Percentiles rank a stretch among this genome's conserved stretches.
phyloP scores from a whole-genome alignment of 1,140 invertebrate species.

The Hycleus cichorii region DNA sequence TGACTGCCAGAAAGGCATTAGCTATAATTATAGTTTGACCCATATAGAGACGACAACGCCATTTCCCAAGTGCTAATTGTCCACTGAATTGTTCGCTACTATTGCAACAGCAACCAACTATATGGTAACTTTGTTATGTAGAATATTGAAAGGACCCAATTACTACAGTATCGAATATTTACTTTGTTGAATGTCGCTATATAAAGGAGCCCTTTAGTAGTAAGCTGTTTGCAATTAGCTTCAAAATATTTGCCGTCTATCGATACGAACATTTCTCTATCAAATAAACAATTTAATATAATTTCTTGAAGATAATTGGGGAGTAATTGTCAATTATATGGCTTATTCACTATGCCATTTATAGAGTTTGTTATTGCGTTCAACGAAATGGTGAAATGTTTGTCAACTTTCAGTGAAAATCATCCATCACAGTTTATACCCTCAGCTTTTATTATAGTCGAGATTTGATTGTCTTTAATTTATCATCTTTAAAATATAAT shows the following conservation, averaged over 20 bases:
- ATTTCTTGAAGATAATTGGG: no score
- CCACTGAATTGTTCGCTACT: conserved; percentile 16
- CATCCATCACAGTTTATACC: conserved; percentile 19
- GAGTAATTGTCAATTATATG: no score
- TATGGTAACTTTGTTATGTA: conserved; percentile 16
- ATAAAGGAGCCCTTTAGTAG: no score
- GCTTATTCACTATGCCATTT: no score
- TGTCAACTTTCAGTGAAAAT: background rate
- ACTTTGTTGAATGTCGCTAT: no score
- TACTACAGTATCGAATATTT: no score
- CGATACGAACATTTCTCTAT: no score
- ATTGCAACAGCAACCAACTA: conserved; percentile 4
- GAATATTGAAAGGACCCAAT: conserved; percentile 9
- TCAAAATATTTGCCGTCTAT: no score
- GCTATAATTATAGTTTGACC: conserved; percentile 22
- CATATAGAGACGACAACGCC: conserved; percentile 7
- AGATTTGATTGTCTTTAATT: conserved; percentile 19
- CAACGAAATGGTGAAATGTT: background rate
- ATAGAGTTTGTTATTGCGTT: background rate
- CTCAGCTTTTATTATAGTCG: conserved; percentile 18
- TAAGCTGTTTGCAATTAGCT: no score
- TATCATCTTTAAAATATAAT: conserved; percentile 24
- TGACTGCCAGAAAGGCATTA: conserved; percentile 11
- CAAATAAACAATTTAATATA: no score
- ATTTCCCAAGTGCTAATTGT: conserved; percentile 23